These are phyloP conservation scores for Agrotis exclamationis DNA, from an alignment of 2,888 invertebrate species.

Conservation along the genomic window DNA sequence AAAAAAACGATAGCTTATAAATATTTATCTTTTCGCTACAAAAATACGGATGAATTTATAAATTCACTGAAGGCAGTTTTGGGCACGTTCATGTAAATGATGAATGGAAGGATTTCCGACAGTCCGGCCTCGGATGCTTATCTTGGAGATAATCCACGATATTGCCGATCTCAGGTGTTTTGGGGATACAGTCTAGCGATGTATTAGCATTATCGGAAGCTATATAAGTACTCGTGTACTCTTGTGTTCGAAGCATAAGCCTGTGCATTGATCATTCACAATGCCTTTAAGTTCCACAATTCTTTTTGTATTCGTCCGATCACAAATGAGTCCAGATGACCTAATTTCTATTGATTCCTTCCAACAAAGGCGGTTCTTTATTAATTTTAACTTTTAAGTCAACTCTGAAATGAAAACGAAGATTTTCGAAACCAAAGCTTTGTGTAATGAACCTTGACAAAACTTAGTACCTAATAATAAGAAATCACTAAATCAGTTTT, in stretches of 20 bases:
- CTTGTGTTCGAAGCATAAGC: neutral
- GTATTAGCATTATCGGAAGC: slow-evolving; percentile 29
- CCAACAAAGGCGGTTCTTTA: slow-evolving; percentile 28
- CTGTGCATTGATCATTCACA: neutral
- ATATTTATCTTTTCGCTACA: slow-evolving; percentile 44
- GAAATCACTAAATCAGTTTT: no score
- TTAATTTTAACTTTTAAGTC: slow-evolving; percentile 20
- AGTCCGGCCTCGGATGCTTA: slow-evolving; percentile 33
- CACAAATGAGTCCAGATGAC: slow-evolving; percentile 15
- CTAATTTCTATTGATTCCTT: slow-evolving; percentile 30
- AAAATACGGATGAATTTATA: slow-evolving; percentile 47
- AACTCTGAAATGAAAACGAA: slow-evolving; percentile 16
- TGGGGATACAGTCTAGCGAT: slow-evolving; percentile 24
- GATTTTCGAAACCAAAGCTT: slow-evolving; percentile 32
- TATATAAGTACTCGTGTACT: neutral
- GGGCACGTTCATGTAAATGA: slow-evolving; percentile 65
- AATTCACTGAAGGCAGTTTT: slow-evolving; percentile 49
- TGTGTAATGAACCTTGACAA: neutral
- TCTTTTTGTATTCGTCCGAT: slow-evolving; percentile 20
- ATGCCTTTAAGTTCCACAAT: neutral
- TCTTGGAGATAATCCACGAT: slow-evolving; percentile 61
- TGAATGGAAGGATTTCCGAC: slow-evolving; percentile 39
- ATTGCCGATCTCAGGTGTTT: slow-evolving; percentile 60
- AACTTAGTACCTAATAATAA: neutral
- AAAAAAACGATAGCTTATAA: slow-evolving; percentile 47